Evolutionary conservation across 1,140 invertebrate genomes (phyloP).

Genomic region (Mamestra configurata): DNA sequence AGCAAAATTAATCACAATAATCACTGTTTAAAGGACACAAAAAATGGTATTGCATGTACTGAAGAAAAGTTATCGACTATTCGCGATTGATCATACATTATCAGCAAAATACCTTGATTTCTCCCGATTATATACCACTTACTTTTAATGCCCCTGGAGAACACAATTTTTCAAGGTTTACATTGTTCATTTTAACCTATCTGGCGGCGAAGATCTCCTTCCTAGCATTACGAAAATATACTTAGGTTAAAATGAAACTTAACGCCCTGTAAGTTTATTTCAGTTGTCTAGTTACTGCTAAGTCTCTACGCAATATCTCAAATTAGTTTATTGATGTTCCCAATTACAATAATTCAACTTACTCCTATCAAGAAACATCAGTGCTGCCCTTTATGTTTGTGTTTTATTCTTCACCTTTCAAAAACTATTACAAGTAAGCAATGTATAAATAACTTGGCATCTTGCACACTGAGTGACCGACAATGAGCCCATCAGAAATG

Average conservation of each 20-base stretch:
- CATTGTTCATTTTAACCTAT: too few species aligned
- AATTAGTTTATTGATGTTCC: not conserved
- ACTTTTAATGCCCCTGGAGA: too few species aligned
- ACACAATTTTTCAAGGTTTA: too few species aligned
- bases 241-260: too few species aligned
- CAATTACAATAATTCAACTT: conserved; percentile 21
- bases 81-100: too few species aligned
- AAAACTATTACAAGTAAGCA: conserved; percentile 14
- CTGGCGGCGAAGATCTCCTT: too few species aligned
- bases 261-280: not conserved
- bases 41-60: too few species aligned
- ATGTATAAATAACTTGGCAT: conserved; percentile 43
- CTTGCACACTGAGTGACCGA: conserved; percentile 59
- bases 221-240: too few species aligned
- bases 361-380: conserved; percentile 1
- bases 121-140: not conserved
- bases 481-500: conserved; percentile 66
- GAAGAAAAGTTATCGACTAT: too few species aligned
- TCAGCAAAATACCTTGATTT: too few species aligned
- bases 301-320: not conserved
- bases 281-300: not conserved
- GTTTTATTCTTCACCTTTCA: conserved; percentile 26
- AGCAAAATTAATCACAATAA: not conserved
- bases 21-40: not conserved
- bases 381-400: not conserved